Conservation (phyloP, 2,113 vertebrate genomes). For the Naja naja region DNA sequence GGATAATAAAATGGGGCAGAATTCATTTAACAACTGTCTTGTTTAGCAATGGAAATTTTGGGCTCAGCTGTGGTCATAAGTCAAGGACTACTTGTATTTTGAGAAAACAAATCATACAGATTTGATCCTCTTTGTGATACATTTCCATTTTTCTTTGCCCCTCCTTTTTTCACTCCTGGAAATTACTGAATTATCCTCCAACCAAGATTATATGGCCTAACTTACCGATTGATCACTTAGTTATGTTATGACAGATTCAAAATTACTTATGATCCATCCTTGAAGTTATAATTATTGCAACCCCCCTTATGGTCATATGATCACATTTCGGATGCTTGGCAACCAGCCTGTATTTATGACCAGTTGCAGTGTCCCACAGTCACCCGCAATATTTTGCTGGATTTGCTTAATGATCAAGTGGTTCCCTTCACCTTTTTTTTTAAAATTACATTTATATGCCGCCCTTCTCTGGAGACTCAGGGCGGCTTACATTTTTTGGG, state of each 20-base stretch:
- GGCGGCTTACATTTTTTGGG: too few species aligned
- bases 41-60: background rate
- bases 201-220: background rate
- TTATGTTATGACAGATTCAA: background rate
- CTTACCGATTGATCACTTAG: background rate
- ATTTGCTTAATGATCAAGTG: too few species aligned
- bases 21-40: background rate
- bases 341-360: too few species aligned
- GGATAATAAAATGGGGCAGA: background rate
- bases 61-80: background rate
- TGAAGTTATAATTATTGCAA: background rate
- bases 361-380: too few species aligned
- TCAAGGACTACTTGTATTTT: background rate
- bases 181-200: background rate
- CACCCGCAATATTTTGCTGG: too few species aligned
- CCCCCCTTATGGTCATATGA: too few species aligned
- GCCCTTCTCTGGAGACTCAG: too few species aligned
- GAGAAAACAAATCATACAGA: background rate
- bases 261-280: background rate
- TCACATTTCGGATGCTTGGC: too few species aligned
- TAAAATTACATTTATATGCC: too few species aligned
- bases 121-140: background rate
- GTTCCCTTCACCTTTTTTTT: too few species aligned
- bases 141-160: background rate
- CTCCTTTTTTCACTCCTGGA: background rate